These are phyloP conservation scores for Myopa testacea DNA, from an alignment of 2,888 invertebrate species.

Conservation along the genomic window DNA sequence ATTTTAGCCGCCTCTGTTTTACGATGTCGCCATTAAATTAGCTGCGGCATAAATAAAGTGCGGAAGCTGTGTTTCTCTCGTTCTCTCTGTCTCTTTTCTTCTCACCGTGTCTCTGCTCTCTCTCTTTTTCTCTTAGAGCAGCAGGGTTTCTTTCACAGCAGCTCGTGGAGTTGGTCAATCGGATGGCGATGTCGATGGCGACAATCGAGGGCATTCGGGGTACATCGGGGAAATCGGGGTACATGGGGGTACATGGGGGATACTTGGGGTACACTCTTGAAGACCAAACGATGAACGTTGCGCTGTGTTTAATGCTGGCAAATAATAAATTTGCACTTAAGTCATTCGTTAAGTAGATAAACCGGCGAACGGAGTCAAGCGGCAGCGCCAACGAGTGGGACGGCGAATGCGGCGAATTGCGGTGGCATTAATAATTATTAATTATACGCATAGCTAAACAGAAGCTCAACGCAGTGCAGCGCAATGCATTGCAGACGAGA, in stretches of 20 bases:
- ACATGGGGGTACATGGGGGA: not conserved
- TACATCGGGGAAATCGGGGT: not conserved
- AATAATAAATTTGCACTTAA: constrained; percentile 39
- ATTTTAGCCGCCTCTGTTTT: constrained; percentile 1
- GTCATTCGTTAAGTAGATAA: constrained; percentile 5
- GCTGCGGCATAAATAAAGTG: constrained; percentile 3
- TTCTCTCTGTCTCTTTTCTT: not conserved
- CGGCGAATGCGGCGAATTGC: constrained; percentile 11
- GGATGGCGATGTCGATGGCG: not conserved
- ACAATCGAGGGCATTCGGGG: not conserved
- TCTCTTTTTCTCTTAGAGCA: not conserved
- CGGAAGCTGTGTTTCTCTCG: constrained; percentile 30
- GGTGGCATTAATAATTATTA: constrained; percentile 53
- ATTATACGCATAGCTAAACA: constrained; percentile 52
- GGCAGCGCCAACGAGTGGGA: not conserved
- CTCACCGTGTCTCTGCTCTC: not conserved
- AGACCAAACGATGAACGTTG: not conserved
- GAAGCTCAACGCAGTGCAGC: not conserved
- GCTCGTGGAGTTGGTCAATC: not conserved
- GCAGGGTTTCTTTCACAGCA: not conserved
- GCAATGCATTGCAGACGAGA: too few relatives aligned
- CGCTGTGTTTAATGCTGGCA: constrained; percentile 34
- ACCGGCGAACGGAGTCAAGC: not conserved
- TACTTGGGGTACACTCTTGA: not conserved
- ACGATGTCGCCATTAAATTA: constrained; percentile 17